Evolutionary conservation across 1,140 invertebrate genomes (phyloP).

Genomic region (Colletes gigas): DNA sequence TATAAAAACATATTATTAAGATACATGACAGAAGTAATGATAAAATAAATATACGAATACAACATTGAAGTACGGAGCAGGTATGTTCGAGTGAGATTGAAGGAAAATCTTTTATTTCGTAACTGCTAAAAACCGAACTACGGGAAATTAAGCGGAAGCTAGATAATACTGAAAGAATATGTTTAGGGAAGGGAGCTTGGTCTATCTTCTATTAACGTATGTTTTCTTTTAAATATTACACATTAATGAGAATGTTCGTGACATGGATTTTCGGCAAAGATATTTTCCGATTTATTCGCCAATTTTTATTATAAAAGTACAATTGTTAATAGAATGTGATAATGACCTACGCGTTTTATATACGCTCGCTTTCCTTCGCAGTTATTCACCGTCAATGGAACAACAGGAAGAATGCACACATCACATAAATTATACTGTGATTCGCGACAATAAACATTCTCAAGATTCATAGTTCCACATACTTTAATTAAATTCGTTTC

Average conservation of each 20-base stretch:
- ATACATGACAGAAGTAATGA: too few species aligned
- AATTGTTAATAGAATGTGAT: not conserved
- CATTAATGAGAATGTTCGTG: not conserved
- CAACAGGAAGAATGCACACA: not conserved
- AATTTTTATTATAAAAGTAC: slow-evolving; percentile 33
- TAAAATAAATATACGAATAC: too few species aligned
- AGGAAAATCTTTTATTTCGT: too few species aligned
- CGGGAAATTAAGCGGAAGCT: too few species aligned
- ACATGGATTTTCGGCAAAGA: not conserved
- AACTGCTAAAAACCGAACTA: too few species aligned
- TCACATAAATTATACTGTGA: slow-evolving; percentile 3
- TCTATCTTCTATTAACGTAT: not conserved
- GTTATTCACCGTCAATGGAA: not conserved
- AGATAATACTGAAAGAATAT: not conserved
- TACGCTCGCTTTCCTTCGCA: not conserved
- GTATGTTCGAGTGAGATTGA: too few species aligned
- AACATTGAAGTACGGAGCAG: too few species aligned
- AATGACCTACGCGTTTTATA: not conserved
- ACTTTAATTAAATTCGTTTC: not conserved
- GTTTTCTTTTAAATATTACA: not conserved
- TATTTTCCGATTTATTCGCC: slow-evolving; percentile 1
- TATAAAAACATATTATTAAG: too few species aligned
- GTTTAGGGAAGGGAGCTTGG: not conserved
- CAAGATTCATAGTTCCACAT: not conserved
- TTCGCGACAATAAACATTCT: not conserved